Evolutionary conservation across 1,140 invertebrate species (phyloP).

Genomic region (Zaprionus davidi): DNA sequence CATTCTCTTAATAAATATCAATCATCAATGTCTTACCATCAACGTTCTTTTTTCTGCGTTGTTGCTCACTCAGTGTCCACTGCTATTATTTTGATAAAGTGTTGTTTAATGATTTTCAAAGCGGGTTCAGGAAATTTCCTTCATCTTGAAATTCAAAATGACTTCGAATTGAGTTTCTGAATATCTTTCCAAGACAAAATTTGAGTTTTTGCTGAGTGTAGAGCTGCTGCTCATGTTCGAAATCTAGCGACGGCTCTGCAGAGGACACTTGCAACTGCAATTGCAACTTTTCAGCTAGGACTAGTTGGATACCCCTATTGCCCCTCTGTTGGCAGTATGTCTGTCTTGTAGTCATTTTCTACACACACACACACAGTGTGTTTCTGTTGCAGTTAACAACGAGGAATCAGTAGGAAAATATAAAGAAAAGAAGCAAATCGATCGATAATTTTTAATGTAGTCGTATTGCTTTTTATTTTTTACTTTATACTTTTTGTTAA

Average conservation of each 20-base stretch:
- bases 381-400: slow-evolving; percentile 10
- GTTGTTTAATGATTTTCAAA: too few relatives aligned
- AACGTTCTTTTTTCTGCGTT: too few relatives aligned
- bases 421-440: slow-evolving; percentile 46
- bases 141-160: background rate
- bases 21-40: too few relatives aligned
- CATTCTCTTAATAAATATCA: too few relatives aligned
- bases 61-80: too few relatives aligned
- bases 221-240: background rate
- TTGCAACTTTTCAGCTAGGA: too few relatives aligned
- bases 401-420: slow-evolving; percentile 15
- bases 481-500: slow-evolving; percentile 22
- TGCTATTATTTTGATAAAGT: too few relatives aligned
- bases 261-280: too few relatives aligned
- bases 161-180: background rate
- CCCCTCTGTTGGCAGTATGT: too few relatives aligned
- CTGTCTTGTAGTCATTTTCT: too few relatives aligned
- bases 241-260: background rate
- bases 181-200: background rate
- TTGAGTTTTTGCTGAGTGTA: background rate
- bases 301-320: too few relatives aligned
- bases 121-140: too few relatives aligned
- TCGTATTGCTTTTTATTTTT: slow-evolving; percentile 70
- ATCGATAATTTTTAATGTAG: slow-evolving; percentile 83
- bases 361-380: background rate